Conservation (phyloP, 2,888 invertebrate genomes). For the Pammene aurita region DNA sequence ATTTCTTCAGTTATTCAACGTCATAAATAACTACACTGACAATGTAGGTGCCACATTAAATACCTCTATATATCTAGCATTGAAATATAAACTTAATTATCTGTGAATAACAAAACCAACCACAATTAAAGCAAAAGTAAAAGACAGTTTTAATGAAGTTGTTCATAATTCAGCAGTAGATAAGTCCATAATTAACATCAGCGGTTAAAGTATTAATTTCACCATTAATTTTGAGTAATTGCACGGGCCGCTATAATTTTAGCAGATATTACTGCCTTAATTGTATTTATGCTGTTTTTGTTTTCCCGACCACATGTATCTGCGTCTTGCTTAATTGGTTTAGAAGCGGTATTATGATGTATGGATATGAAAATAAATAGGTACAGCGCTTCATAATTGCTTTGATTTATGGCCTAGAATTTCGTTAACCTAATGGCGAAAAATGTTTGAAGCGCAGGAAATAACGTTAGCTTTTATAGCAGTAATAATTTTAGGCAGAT, state of each 20-base stretch:
- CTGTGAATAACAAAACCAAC: neutral
- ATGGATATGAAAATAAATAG: slow-evolving; percentile 72
- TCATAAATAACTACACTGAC: neutral
- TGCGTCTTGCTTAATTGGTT: slow-evolving; percentile 70
- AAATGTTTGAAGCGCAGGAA: slow-evolving; percentile 21
- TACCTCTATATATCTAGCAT: neutral
- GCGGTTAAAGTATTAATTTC: slow-evolving; percentile 82
- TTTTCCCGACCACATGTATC: slow-evolving; percentile 65
- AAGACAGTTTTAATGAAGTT: slow-evolving; percentile 59
- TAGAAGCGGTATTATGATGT: slow-evolving; percentile 69
- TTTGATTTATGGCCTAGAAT: slow-evolving; percentile 28
- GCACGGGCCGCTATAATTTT: slow-evolving; percentile 69
- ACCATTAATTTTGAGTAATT: slow-evolving; percentile 81
- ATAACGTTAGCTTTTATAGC: slow-evolving; percentile 10
- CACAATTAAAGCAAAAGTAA: slow-evolving; percentile 33
- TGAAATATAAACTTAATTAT: neutral
- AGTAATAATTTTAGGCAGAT: slow-evolving; percentile 17
- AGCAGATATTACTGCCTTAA: slow-evolving; percentile 74
- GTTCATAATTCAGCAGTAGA: slow-evolving; percentile 62
- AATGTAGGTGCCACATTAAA: neutral
- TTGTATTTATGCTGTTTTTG: slow-evolving; percentile 74
- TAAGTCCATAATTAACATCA: slow-evolving; percentile 77
- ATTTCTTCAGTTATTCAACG: slow-evolving; percentile 6
- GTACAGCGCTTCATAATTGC: slow-evolving; percentile 44
- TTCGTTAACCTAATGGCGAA: slow-evolving; percentile 17